Evolutionary conservation across 2,797 vertebrate genomes (phyloP), one percentile per base, ranked within the genome.

Genomic region (Notoglanidium macrostoma): DNA sequence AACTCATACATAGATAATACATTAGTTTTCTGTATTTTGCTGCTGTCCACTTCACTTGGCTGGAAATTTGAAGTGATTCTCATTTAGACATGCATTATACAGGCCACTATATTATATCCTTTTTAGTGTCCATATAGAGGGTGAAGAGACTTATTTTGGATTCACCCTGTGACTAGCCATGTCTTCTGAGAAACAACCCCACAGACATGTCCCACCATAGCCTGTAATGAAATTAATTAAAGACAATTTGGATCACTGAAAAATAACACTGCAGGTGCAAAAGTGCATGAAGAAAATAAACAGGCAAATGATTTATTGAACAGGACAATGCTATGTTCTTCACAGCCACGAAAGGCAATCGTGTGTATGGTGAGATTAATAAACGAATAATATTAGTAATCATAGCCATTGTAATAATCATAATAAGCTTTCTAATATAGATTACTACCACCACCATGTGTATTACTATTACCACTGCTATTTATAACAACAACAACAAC

Each of bases 141-240:
- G 15, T 29, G 76, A 81, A 65, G 6, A 9, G 3, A 29, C 3
- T 65, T 67, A 29, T 82, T 67, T 65, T 21, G 44, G n/a, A 67
- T 67, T 67, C 15, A 49, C 40, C 15, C 80, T 61, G 35, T 80
- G 57, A 59, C 55, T 59, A 65, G 23, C 1, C 55, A 81, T 7
- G 12, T 63, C 35, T 81, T 63, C 23, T 46, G 14, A 63, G 7
- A 65, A 65, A 63, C 79, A 44, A 44, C 15, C 23, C 2, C 10
- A 10, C 49, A 65, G 44, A 82, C 4, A 14, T 63, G 26, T 49
- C 79, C 40, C 14, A 46, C 79, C 19, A 9, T 29, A 29, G 59
- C 10, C 57, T 82, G 40, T 82, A 82, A 65, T 82, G 65, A 49
- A 82, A 82, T n/a, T 65, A 65, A 46, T 82, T 82, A 81, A 63